phyloP scores from a whole-genome alignment of 2,797 vertebrate species.

The Catamblyrhynchus diadema region DNA sequence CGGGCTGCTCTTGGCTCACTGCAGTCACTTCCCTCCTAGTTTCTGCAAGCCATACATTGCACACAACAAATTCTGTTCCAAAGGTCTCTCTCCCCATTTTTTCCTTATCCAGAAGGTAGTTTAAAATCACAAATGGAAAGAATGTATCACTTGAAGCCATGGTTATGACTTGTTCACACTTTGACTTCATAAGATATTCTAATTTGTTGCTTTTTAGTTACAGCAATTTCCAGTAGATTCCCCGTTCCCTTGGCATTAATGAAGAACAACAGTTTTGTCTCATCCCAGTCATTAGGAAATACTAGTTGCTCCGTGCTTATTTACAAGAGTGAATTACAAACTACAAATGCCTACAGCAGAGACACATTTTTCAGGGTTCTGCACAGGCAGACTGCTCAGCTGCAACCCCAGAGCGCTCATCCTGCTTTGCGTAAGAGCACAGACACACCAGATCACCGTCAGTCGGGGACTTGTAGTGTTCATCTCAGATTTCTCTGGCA shows the following conservation, averaged over 20 bases:
- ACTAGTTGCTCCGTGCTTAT: conserved; percentile 12
- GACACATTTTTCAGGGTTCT: background rate
- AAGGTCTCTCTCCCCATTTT: background rate
- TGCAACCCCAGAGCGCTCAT: background rate
- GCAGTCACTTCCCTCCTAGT: background rate
- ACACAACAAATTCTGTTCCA: background rate
- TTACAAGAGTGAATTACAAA: conserved; percentile 2
- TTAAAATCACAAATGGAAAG: background rate
- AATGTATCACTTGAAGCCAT: background rate
- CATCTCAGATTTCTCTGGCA: conserved; percentile 1
- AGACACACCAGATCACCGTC: background rate
- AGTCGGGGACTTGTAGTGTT: background rate
- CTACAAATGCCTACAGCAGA: background rate
- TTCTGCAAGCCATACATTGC: background rate
- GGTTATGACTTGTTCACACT: background rate
- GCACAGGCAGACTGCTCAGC: background rate
- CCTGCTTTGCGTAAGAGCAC: background rate
- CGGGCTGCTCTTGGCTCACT: background rate
- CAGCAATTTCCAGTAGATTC: background rate
- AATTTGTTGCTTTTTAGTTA: background rate
- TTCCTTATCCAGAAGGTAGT: background rate
- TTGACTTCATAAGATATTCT: background rate
- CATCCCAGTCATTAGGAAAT: background rate
- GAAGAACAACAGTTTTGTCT: background rate
- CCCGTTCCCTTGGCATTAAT: background rate